phyloP scores from a whole-genome alignment of 1,140 invertebrate genomes.

The Trichonephila clavipes region DNA sequence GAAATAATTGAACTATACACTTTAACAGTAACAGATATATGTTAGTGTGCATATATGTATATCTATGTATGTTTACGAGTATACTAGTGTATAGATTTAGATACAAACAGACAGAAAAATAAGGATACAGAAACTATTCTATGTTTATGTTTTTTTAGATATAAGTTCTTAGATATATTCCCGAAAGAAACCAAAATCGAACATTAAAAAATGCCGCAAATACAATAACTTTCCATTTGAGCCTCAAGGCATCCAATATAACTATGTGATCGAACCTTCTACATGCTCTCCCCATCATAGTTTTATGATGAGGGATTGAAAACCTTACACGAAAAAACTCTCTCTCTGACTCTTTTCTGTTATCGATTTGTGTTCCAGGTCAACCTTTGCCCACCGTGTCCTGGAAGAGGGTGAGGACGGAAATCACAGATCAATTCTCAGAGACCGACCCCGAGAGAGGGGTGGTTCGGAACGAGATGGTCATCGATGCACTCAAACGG shows the following conservation, averaged over 20 bases:
- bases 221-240: not conserved
- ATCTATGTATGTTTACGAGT: no score
- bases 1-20: no score
- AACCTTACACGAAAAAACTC: not conserved
- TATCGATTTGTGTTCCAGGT: conserved; percentile 52
- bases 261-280: not conserved
- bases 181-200: no score
- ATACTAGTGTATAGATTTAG: no score
- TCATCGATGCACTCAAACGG: conserved; percentile 87
- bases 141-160: no score
- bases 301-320: not conserved
- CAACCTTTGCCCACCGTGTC: conserved; percentile 44
- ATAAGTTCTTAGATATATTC: no score
- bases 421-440: conserved; percentile 16
- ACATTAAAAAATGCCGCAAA: not conserved
- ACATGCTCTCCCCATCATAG: not conserved
- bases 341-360: not conserved
- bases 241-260: not conserved
- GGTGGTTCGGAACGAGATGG: conserved; percentile 83
- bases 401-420: conserved; percentile 45
- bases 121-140: no score
- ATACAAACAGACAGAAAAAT: no score
- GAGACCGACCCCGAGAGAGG: conserved; percentile 48
- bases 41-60: no score
- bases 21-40: no score